Base-by-base conservation (phyloP, 2,888 invertebrate species). In the Megaustenia siamemsis region DNA sequence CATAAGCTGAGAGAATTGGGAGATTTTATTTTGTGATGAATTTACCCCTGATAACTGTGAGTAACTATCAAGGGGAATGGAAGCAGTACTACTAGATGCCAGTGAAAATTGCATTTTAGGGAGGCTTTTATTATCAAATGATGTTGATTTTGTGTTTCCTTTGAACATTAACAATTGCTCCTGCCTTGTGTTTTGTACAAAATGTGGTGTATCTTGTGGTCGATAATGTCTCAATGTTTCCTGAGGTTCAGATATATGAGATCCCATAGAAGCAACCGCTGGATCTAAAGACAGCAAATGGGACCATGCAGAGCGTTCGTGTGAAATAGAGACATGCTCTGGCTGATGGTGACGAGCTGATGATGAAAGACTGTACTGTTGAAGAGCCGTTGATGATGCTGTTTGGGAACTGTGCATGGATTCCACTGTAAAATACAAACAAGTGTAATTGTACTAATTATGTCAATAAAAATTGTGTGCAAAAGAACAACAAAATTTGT, bases 241-340 rank as follows among this genome's bases (percentile, higher is more conserved):
- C 56, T 82, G 73, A 82, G 56, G 21, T 24, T 53, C 28, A 45
- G 71, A 40, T 32, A 69, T 38, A 38, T 49, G 82, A 66, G 82
- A 66, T 12, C 76, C 76, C 45, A 82, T 35, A 21, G 66, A 2
- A 24, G 77, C 53, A 3, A 49, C 63, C 21, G 83, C 63, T 43
- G 78, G 84, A 63, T 84, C 80, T n/a, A 84, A n/a, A 24, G 84
- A 80, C 38, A 80, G 38, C 66, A 84, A 43, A n/a, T 84, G 84
- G 24, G 84, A 78, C 84, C 84, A 84, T 18, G 80, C 84, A n/a
- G 84, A 84, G 10, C 84, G 79, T 60, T 84, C 84, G 35, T 68
- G 43, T 24, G 78, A 38, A 8, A 24, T 32, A 15, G 73, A 28
- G 10, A 53, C 60, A 18, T 73, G 82, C 60, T 71, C 73, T 24